phyloP scores from a whole-genome alignment of 2,888 invertebrate species.

The Dioctria linearis region DNA sequence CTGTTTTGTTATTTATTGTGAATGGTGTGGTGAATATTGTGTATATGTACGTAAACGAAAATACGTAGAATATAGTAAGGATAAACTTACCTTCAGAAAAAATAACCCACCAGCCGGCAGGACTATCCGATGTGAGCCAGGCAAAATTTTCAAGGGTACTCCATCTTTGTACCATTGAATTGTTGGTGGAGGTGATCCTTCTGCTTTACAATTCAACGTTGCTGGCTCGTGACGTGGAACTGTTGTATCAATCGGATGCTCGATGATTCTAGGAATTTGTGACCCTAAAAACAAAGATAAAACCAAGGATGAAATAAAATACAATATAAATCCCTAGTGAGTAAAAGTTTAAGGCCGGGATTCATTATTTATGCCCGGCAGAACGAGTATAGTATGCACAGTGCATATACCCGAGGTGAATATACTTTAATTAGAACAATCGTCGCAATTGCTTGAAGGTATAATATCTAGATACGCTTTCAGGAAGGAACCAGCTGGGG shows the following conservation, averaged over 20 bases:
- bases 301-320: constrained; percentile 43
- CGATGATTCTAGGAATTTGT: constrained; percentile 86
- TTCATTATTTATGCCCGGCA: constrained; percentile 35
- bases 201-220: constrained; percentile 92
- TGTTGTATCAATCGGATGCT: constrained; percentile 91
- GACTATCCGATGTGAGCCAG: constrained; percentile 79
- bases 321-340: constrained; percentile 1
- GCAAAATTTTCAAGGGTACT: constrained; percentile 75
- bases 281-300: constrained; percentile 68
- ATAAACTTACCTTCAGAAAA: constrained; percentile 76
- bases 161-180: constrained; percentile 88
- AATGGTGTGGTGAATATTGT: background rate
- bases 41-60: background rate
- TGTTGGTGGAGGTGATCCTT: constrained; percentile 83
- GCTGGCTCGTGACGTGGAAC: constrained; percentile 92
- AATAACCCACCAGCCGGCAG: constrained; percentile 88
- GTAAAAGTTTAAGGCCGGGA: constrained; percentile 11
- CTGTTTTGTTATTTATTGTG: constrained; percentile 3
- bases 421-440: constrained; percentile 49
- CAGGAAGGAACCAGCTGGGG: constrained; percentile 23
- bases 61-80: background rate
- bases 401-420: constrained; percentile 31
- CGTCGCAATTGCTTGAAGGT: constrained; percentile 19
- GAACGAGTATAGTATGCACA: background rate
- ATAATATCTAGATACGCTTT: background rate